Evolutionary conservation across 2,113 vertebrate species (phyloP).

Genomic region (Ranitomeya variabilis): DNA sequence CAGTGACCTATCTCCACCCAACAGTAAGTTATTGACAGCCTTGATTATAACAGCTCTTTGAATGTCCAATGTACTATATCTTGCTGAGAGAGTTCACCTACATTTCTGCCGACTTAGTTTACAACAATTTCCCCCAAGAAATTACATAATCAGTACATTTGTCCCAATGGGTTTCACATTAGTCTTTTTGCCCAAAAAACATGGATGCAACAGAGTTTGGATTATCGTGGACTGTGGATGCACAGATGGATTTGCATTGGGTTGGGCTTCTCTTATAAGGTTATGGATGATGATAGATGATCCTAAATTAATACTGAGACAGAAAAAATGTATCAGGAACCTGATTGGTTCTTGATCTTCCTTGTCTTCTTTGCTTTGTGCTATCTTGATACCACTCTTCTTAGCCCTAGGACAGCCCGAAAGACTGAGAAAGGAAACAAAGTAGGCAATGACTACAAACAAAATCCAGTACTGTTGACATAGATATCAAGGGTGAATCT

Average conservation of each 20-base stretch:
- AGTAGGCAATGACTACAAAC: neutral
- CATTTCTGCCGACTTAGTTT: neutral
- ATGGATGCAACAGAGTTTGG: neutral
- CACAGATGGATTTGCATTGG: neutral
- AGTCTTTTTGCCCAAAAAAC: neutral
- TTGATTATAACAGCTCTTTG: neutral
- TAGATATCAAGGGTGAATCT: neutral
- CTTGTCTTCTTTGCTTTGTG: slow-evolving; percentile 98
- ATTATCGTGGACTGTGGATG: neutral
- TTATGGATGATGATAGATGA: no score
- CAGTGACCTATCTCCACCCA: neutral
- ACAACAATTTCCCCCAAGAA: neutral
- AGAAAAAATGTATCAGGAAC: slow-evolving; percentile 66
- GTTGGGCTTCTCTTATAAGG: neutral
- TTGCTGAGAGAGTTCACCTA: neutral
- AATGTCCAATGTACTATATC: neutral
- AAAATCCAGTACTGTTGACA: no score
- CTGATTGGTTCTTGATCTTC: slow-evolving; percentile 99
- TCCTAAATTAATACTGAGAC: neutral
- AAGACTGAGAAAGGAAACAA: slow-evolving; percentile 79
- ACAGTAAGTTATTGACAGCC: no score
- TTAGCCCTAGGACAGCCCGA: slow-evolving; percentile 97
- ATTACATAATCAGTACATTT: neutral
- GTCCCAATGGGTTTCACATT: neutral
- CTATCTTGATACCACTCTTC: slow-evolving; percentile 98